phyloP scores from a whole-genome alignment of 1,140 invertebrate species.

The Metopolophium dirhodum region DNA sequence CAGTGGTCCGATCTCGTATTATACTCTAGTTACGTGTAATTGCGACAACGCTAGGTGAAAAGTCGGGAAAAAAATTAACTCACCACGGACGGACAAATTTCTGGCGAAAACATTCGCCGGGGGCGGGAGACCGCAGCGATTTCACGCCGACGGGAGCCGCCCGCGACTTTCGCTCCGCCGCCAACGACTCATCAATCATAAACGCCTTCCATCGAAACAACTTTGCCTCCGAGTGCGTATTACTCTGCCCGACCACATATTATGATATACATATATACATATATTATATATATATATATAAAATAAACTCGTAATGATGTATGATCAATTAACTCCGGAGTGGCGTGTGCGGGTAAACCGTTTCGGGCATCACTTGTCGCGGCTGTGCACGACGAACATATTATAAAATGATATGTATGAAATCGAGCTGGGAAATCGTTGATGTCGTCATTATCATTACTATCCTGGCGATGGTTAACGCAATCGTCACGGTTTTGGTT shows the following conservation, averaged over 20 bases:
- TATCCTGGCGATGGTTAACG: too few relatives aligned
- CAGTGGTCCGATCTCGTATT: background rate
- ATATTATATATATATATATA: background rate
- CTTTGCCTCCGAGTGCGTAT: background rate
- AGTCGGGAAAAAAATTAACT: background rate
- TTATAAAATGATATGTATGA: too few relatives aligned
- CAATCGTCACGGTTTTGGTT: too few relatives aligned
- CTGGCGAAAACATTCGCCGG: background rate
- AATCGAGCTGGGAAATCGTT: background rate
- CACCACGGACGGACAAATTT: background rate
- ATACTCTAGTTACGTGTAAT: background rate
- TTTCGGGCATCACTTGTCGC: background rate
- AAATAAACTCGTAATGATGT: slow-evolving; percentile 38
- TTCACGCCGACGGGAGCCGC: background rate
- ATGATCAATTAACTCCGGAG: slow-evolving; percentile 46
- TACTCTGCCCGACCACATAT: background rate
- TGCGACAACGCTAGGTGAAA: too few relatives aligned
- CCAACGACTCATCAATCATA: slow-evolving; percentile 48
- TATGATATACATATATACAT: background rate
- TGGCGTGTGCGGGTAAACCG: background rate
- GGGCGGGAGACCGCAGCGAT: background rate
- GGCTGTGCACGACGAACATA: background rate
- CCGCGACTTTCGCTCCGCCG: background rate
- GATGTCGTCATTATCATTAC: background rate
- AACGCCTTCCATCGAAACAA: slow-evolving; percentile 42